These are phyloP conservation scores for Dasypogon diadema DNA, from an alignment of 2,888 invertebrate genomes.

Conservation along the genomic window DNA sequence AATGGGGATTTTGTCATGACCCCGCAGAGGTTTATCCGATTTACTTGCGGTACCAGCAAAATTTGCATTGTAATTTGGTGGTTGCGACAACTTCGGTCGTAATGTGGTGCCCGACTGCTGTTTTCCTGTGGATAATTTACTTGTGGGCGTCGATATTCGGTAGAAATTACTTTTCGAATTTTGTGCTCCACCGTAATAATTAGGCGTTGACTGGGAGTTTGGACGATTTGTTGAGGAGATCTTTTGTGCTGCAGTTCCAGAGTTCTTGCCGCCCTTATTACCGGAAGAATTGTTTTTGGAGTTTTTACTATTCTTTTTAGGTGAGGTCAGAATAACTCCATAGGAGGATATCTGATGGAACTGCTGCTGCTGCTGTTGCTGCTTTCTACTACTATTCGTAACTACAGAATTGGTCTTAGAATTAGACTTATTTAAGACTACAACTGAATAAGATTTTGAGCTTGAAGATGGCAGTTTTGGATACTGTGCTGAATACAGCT, in stretches of 20 bases:
- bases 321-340: slow-evolving; percentile 62
- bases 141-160: slow-evolving; percentile 62
- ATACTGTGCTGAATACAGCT: slow-evolving; percentile 66
- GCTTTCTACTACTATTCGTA: slow-evolving; percentile 53
- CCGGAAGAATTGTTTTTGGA: slow-evolving; percentile 56
- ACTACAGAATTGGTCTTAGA: slow-evolving; percentile 37
- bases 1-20: slow-evolving; percentile 62
- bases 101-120: slow-evolving; percentile 45
- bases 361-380: slow-evolving; percentile 60
- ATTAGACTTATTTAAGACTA: slow-evolving; percentile 50
- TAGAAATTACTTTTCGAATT: slow-evolving; percentile 65
- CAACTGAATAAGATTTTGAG: slow-evolving; percentile 58
- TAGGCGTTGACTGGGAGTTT: slow-evolving; percentile 33
- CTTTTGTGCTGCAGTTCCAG: slow-evolving; percentile 57
- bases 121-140: slow-evolving; percentile 52
- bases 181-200: slow-evolving; percentile 16
- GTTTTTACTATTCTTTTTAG: slow-evolving; percentile 59
- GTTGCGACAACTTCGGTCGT: slow-evolving; percentile 51
- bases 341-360: slow-evolving; percentile 65
- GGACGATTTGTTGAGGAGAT: slow-evolving; percentile 48
- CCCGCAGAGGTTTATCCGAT: slow-evolving; percentile 51
- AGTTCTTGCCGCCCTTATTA: slow-evolving; percentile 59
- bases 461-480: slow-evolving; percentile 65
- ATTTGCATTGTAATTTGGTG: slow-evolving; percentile 50
- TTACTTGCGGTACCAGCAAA: slow-evolving; percentile 18